Evolutionary conservation across 2,113 vertebrate genomes (phyloP), one percentile per base, ranked within the genome.

Genomic region (Oplegnathus fasciatus): DNA sequence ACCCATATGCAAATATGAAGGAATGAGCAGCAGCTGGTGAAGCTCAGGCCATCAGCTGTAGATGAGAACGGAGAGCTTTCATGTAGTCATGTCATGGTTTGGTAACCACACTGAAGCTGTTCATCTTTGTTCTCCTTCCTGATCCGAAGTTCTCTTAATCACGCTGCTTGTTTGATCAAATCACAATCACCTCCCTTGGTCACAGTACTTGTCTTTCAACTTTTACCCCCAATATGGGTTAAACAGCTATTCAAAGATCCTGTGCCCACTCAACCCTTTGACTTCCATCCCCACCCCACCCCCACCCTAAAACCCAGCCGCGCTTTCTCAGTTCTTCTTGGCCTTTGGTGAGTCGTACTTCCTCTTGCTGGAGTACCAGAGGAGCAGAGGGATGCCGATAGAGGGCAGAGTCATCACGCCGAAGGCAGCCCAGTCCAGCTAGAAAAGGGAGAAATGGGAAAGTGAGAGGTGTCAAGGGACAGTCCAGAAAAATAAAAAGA

Each of bases 281-380:
- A 60, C 3, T 50, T 32, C 24, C 32, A 13, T n/a, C 34, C 34
- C 18, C 24, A 30, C 66, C 24, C 42, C 5, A 3, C 13, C 57
- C 24, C 5, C 17, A 11, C 1, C 54, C 68, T 20, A 18, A 13
- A 15, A 2, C 24, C 40, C 26, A 24, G 10, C 0, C 1, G 26
- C 2, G 28, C 9, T 14, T 13, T 2, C 34, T 98, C 95, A 99
- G 95, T 98, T 98, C 95, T 98, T 99, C 95, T 98, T 99, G 88
- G 94, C 84, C 84, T 98, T 99, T 40, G 97, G 96, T 0, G 96
- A 97, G 92, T 99, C 98, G 0, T 99, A 99, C 80, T 99, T 99
- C 50, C 97, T 96, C 92, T 99, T 99, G 96, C 98, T 99, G 6
- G 98, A 99, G 88, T 97, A 99, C 98, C 98, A 99, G 40, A 99